phyloP scores from a whole-genome alignment of 2,113 vertebrate genomes.

The Camelus bactrianus region DNA sequence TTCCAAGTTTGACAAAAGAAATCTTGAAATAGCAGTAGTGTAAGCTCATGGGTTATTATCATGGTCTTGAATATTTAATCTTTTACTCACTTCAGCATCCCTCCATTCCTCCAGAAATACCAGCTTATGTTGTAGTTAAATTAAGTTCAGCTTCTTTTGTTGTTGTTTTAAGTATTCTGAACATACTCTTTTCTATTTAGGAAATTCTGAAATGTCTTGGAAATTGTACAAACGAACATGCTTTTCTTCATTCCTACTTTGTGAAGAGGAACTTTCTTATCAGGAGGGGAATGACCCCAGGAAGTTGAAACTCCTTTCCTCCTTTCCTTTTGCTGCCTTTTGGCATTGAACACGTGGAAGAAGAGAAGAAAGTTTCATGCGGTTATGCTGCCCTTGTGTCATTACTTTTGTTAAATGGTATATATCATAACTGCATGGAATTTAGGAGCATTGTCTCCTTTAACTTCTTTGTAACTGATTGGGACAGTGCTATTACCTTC shows the following conservation, averaged over 20 bases:
- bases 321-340: neutral
- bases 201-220: conserved; percentile 60
- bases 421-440: neutral
- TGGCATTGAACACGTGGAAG: neutral
- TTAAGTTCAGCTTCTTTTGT: conserved; percentile 75
- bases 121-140: conserved; percentile 73
- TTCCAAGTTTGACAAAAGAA: conserved; percentile 78
- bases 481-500: neutral
- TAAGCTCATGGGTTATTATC: conserved; percentile 73
- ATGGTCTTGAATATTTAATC: conserved; percentile 76
- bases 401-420: conserved; percentile 29
- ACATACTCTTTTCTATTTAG: conserved; percentile 67
- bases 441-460: neutral
- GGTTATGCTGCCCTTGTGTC: neutral
- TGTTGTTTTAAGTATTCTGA: neutral
- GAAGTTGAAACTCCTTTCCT: neutral
- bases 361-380: conserved; percentile 12
- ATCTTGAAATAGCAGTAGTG: conserved; percentile 48
- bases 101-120: conserved; percentile 69
- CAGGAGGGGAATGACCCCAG: neutral
- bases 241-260: conserved; percentile 25
- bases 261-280: conserved; percentile 53
- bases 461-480: conserved; percentile 15
- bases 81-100: conserved; percentile 56
- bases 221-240: conserved; percentile 32